These are phyloP conservation scores for Scrobipalpa costella DNA, from an alignment of 2,888 invertebrate species.

Conservation along the genomic window DNA sequence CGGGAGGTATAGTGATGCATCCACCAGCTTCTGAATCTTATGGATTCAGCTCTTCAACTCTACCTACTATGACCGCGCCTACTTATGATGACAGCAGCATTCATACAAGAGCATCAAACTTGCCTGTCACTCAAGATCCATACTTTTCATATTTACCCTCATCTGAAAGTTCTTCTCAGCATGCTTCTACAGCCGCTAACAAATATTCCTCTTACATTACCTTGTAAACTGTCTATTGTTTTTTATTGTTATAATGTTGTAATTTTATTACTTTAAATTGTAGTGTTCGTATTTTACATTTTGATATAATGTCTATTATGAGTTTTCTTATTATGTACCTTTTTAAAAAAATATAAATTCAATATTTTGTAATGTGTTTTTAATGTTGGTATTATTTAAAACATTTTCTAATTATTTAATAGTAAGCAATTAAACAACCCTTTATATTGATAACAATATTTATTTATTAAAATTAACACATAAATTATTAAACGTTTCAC, in stretches of 20 bases:
- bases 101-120: slow-evolving; percentile 49
- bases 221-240: slow-evolving; percentile 46
- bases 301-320: background rate
- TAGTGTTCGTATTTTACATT: too few species aligned
- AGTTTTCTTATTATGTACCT: too few species aligned
- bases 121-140: slow-evolving; percentile 61
- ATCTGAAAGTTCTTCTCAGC: slow-evolving; percentile 55
- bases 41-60: slow-evolving; percentile 48
- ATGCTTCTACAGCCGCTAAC: slow-evolving; percentile 48
- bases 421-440: too few species aligned
- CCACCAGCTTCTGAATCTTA: slow-evolving; percentile 59
- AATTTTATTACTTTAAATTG: too few species aligned
- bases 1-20: slow-evolving; percentile 59
- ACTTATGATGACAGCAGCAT: slow-evolving; percentile 64
- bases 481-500: too few species aligned
- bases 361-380: too few species aligned
- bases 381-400: too few species aligned
- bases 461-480: too few species aligned
- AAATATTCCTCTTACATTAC: slow-evolving; percentile 71
- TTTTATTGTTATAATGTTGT: background rate
- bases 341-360: too few species aligned
- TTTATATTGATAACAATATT: too few species aligned
- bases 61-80: slow-evolving; percentile 54
- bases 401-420: too few species aligned
- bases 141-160: slow-evolving; percentile 63